A percentile compares a stretch with the other conserved stretches of the same genome.
Conservation (phyloP, 1,140 invertebrate species). For the Plectrocnemia conspersa region DNA sequence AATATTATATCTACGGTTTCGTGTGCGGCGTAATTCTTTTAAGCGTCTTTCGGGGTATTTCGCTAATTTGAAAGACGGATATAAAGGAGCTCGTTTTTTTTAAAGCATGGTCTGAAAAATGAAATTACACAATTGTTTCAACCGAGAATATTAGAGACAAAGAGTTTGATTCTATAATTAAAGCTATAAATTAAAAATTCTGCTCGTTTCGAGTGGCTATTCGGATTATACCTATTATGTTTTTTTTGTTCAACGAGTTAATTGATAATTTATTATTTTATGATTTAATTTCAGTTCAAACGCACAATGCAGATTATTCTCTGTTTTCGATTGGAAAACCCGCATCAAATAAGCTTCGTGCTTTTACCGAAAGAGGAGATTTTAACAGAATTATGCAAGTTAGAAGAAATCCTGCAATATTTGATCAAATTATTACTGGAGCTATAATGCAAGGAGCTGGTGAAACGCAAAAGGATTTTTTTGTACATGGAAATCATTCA, state of each 20-base stretch:
- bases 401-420: constrained; percentile 53
- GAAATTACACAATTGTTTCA: constrained; percentile 1
- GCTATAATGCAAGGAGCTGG: constrained; percentile 70
- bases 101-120: not conserved
- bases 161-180: not conserved
- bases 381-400: constrained; percentile 63
- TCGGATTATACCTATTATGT: no score
- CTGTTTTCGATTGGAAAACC: constrained; percentile 72
- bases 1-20: constrained; percentile 2
- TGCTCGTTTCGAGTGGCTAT: no score
- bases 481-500: constrained; percentile 75
- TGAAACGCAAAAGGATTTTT: constrained; percentile 70
- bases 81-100: constrained; percentile 4
- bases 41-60: constrained; percentile 3
- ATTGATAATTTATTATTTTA: no score
- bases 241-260: no score
- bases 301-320: constrained; percentile 72
- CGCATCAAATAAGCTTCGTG: constrained; percentile 65
- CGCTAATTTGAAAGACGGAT: constrained; percentile 15
- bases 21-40: constrained; percentile 10
- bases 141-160: not conserved
- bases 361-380: constrained; percentile 77
- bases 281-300: constrained; percentile 74
- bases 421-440: constrained; percentile 79
- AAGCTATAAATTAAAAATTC: no score